Evolutionary conservation across 2,888 invertebrate genomes (phyloP), one percentile per base, ranked within the genome.

Genomic region (Nipponacmea schrenckii): DNA sequence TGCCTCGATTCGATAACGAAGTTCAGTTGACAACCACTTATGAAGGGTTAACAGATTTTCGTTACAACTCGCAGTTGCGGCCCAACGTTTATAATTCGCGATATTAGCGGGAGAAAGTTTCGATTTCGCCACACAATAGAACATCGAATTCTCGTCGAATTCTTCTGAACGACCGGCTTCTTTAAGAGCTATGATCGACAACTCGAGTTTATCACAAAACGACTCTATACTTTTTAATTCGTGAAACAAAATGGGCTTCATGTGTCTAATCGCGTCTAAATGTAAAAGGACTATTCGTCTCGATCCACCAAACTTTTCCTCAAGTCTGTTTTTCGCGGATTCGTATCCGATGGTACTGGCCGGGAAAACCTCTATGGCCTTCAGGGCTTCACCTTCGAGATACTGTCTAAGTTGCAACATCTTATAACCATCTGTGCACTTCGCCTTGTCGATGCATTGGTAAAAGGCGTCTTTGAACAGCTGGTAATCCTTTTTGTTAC

Each of bases 111-210:
- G 20, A 5, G 56, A 56, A 20, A 56, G 20, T 20, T 56, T 56
- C 20, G 56, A 56, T 56, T 56, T 56, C 8, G 56, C 56, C 12
- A 56, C 56, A 56, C 56, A 20, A 12, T 56, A 56, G 20, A 56
- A 56, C 56, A 56, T 20, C 8, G 20, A 56, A 56, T 56, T 56
- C 24, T 56, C 56, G n/a, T 56, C 56, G 20, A 56, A 20, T 56
- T 56, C 56, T 24, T 56, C 4, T 12, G 20, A 20, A 3, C 20
- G 2, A 17, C 56, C 56, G n/a, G 56, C 56, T 17, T 56, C 56
- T 56, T 56, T 56, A 56, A 56, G 56, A n/a, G 56, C n/a, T 56
- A 56, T 56, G n/a, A 56, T 56, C 56, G 20, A 56, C n/a, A 56
- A 20, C 20, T 56, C 56, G 2, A 56, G 20, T 20, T 20, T 56